Percentiles rank a stretch among this genome's conserved stretches.
phyloP scores from a whole-genome alignment of 2,113 vertebrate species.

The Ceuthmochares aereus region DNA sequence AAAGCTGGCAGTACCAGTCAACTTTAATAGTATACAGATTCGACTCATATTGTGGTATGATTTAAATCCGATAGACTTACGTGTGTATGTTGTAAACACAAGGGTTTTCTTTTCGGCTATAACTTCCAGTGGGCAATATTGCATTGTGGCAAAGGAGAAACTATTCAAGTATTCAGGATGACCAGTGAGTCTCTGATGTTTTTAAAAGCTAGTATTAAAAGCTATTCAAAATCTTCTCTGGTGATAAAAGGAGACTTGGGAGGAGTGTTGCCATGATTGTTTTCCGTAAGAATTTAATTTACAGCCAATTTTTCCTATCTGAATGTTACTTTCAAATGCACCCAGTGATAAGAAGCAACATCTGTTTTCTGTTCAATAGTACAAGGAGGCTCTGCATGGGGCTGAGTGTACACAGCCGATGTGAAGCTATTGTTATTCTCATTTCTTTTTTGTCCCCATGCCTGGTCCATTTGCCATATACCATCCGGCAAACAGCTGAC shows the following conservation, averaged over 20 bases:
- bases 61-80: conserved; percentile 4
- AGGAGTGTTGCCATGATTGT: conserved; percentile 75
- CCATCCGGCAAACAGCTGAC: conserved; percentile 87
- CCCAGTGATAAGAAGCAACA: conserved; percentile 90
- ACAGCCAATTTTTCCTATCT: conserved; percentile 80
- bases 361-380: conserved; percentile 91
- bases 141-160: conserved; percentile 14
- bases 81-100: background rate
- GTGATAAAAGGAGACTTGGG: conserved; percentile 78
- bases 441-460: conserved; percentile 79
- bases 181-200: conserved; percentile 70
- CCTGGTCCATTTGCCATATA: conserved; percentile 82
- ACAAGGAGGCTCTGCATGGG: conserved; percentile 83
- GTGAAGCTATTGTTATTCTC: conserved; percentile 80
- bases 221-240: conserved; percentile 83
- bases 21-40: background rate
- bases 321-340: conserved; percentile 87
- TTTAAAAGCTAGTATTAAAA: conserved; percentile 80
- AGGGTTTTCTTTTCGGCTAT: conserved; percentile 16
- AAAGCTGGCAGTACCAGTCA: conserved; percentile 36
- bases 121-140: conserved; percentile 53
- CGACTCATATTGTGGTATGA: background rate
- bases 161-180: conserved; percentile 60
- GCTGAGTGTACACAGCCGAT: conserved; percentile 77
- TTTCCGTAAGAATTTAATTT: conserved; percentile 84